Evolutionary conservation across 2,888 invertebrate species (phyloP).

Genomic region (Catonia carolina): DNA sequence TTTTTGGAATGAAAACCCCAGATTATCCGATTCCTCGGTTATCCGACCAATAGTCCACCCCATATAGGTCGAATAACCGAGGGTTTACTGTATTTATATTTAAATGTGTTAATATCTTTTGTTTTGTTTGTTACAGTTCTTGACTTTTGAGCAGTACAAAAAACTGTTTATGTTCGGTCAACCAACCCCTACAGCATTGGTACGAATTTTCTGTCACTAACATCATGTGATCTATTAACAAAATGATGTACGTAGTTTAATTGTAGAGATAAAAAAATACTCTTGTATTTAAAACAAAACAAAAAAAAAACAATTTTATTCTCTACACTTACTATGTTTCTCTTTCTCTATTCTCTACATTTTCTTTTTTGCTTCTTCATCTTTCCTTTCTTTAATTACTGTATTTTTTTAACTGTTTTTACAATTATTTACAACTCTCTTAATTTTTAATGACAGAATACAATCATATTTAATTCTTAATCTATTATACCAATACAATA

Average conservation of each 20-base stretch:
- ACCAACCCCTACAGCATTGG: conserved; percentile 66
- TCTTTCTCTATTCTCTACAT: background rate
- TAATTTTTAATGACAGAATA: background rate
- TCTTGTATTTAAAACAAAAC: too few species aligned
- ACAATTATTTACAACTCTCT: background rate
- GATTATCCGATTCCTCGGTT: too few species aligned
- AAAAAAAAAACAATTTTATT: too few species aligned
- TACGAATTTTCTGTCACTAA: conserved; percentile 43
- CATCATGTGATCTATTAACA: conserved; percentile 11
- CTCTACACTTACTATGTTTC: background rate
- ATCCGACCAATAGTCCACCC: too few species aligned
- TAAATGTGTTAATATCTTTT: conserved; percentile 7
- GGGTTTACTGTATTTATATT: too few species aligned
- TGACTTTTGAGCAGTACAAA: conserved; percentile 91
- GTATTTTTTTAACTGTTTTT: too few species aligned
- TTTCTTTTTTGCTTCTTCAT: conserved; percentile 10
- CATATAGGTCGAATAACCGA: too few species aligned
- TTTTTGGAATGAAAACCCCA: too few species aligned
- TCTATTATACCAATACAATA: too few species aligned
- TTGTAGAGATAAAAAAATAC: background rate
- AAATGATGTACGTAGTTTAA: conserved; percentile 8
- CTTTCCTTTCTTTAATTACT: conserved; percentile 3
- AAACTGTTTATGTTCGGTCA: conserved; percentile 74
- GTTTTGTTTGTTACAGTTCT: conserved; percentile 51
- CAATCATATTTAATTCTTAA: background rate